Percentiles rank a stretch among this genome's conserved stretches.
Evolutionary conservation across 2,888 invertebrate species (phyloP).

Genomic region (Parnassius glacialis): DNA sequence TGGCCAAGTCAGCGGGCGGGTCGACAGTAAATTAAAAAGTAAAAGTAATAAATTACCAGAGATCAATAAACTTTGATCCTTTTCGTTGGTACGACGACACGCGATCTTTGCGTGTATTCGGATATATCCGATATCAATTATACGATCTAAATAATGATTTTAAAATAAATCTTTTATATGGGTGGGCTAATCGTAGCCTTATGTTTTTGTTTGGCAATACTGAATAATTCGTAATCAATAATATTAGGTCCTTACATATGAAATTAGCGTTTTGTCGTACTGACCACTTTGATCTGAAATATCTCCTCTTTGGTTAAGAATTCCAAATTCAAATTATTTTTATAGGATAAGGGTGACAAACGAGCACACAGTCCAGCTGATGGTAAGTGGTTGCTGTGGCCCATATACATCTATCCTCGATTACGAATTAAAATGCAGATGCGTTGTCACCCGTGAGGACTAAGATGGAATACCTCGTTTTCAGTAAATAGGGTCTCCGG

Average conservation of each 20-base stretch:
- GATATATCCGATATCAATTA: slow-evolving; percentile 35
- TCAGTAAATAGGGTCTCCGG: no score
- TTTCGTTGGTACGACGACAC: slow-evolving; percentile 35
- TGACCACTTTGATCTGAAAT: no score
- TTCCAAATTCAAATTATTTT: no score
- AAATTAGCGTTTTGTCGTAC: no score
- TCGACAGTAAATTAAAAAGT: slow-evolving; percentile 39
- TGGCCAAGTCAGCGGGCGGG: not conserved
- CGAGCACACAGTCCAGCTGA: no score
- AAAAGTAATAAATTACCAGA: slow-evolving; percentile 42
- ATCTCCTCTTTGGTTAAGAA: no score
- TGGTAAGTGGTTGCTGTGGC: no score
- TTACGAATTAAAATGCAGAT: no score
- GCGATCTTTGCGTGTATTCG: slow-evolving; percentile 31
- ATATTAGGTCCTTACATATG: not conserved
- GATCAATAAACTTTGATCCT: slow-evolving; percentile 37
- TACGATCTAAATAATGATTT: slow-evolving; percentile 33
- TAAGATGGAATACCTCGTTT: no score
- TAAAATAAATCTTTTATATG: slow-evolving; percentile 1
- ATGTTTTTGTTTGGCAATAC: slow-evolving; percentile 3
- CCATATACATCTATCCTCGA: no score
- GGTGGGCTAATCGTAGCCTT: slow-evolving; percentile 6
- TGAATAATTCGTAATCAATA: slow-evolving; percentile 6
- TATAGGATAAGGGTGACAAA: no score
- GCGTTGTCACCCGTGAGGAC: no score